These are phyloP conservation scores for Paratrypauchen microcephalus DNA, from an alignment of 2,797 vertebrate genomes.

Conservation along the genomic window DNA sequence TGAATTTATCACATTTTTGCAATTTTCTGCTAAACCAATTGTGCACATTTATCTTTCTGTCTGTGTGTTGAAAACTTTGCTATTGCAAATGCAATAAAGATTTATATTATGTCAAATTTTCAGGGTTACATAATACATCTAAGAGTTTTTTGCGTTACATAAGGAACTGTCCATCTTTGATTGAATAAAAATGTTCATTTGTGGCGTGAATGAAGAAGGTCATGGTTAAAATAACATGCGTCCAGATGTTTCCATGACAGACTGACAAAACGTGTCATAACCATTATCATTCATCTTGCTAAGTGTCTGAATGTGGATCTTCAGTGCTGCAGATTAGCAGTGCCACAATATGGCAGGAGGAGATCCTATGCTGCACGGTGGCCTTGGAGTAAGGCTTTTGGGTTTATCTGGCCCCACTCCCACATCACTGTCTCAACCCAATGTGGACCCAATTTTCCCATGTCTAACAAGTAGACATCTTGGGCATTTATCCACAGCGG, in stretches of 20 bases:
- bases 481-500: conserved; percentile 29
- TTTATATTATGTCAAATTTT: conserved; percentile 57
- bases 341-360: conserved; percentile 56
- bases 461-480: conserved; percentile 54
- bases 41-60: not conserved
- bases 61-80: not conserved
- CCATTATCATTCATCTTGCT: conserved; percentile 59
- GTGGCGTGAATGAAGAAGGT: conserved; percentile 50
- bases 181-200: conserved; percentile 61
- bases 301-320: conserved; percentile 59
- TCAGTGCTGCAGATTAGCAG: conserved; percentile 57
- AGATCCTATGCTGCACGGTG: conserved; percentile 56
- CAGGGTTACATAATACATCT: conserved; percentile 60
- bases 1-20: not conserved
- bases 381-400: conserved; percentile 58
- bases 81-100: conserved; percentile 27
- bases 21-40: not conserved
- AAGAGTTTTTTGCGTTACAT: conserved; percentile 51
- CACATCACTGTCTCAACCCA: conserved; percentile 51
- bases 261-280: conserved; percentile 45
- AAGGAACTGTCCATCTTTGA: conserved; percentile 51
- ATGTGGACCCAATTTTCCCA: conserved; percentile 58
- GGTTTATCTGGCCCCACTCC: conserved; percentile 57
- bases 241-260: conserved; percentile 53
- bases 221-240: conserved; percentile 40